Base-by-base conservation (phyloP, 2,888 invertebrate genomes). In the Aethes cnicana region DNA sequence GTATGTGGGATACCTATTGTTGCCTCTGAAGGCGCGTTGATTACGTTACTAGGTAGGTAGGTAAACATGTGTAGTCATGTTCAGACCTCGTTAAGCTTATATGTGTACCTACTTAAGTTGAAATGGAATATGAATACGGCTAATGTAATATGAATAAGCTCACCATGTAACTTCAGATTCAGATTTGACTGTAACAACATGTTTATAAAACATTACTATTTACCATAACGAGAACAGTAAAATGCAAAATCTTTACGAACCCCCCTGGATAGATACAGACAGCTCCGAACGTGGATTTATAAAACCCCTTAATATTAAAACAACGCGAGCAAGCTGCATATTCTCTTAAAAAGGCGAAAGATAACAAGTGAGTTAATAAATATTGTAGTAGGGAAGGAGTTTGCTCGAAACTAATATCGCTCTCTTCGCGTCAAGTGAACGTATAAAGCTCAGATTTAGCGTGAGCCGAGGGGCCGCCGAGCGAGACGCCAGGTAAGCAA, bases 381-480 rank as follows among this genome's bases (percentile, higher is more conserved):
- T 86, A 86, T 84, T 82, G 83, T 85, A 83, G 83, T 81, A 80
- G 82, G 77, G 77, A 76, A 81, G 79, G 80, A 83, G 82, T 81
- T 81, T 79, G 78, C 81, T 85, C 74, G 78, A 83, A 88, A 88
- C 88, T 88, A 89, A 89, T 88, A 88, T 88, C 77, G 85, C 82
- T 84, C 84, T 84, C 84, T 84, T 81, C 84, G 86, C 84, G 88
- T 88, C 86, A 88, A 88, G 87, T 86, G 89, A 87, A 87, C 87
- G 84, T 88, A 88, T 87, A 88, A 88, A 87, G 89, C 87, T 84
- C 83, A 88, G 88, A 88, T 89, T 89, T 87, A 88, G 88, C 84
- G 79, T 74, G 81, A 81, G 81, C 77, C 80, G 82, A 79, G 85
- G 44, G 82, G 81, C 81, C 81, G 85, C 82, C 84, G 84, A 84